Percentiles rank a stretch among this genome's conserved stretches.
Evolutionary conservation across 2,888 invertebrate species (phyloP).

Genomic region (Gonocerus acuteangulatus): DNA sequence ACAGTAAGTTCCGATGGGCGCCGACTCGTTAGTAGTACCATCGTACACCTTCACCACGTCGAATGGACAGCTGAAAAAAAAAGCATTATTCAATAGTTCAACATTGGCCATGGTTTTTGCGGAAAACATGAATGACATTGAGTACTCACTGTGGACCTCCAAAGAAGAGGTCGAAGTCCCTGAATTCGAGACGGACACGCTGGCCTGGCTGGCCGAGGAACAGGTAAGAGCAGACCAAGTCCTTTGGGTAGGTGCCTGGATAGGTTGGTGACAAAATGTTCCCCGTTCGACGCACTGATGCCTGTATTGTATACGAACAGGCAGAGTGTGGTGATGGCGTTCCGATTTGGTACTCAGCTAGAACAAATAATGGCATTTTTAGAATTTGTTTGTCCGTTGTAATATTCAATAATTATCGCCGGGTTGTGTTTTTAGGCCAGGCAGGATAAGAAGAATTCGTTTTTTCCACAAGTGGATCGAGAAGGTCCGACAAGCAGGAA

Average conservation of each 20-base stretch:
- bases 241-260: constrained; percentile 97
- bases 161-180: constrained; percentile 97
- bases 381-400: no score
- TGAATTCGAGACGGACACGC: constrained; percentile 88
- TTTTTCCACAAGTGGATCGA: no score
- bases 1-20: constrained; percentile 92
- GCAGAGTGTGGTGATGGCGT: constrained; percentile 75
- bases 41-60: constrained; percentile 97
- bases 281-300: constrained; percentile 64
- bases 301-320: constrained; percentile 82
- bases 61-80: constrained; percentile 86
- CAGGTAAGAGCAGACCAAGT: constrained; percentile 85
- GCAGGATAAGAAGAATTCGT: no score
- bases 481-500: no score
- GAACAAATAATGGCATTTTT: constrained; percentile 34
- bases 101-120: no score
- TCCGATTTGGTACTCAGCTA: constrained; percentile 89
- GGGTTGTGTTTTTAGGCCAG: no score
- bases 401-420: no score
- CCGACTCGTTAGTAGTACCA: constrained; percentile 79
- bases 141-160: constrained; percentile 92
- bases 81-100: not conserved
- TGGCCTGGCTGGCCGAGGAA: constrained; percentile 85
- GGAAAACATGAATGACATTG: no score
- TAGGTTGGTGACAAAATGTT: constrained; percentile 93